phyloP scores from a whole-genome alignment of 1,140 invertebrate species.

The Drosophila erecta region DNA sequence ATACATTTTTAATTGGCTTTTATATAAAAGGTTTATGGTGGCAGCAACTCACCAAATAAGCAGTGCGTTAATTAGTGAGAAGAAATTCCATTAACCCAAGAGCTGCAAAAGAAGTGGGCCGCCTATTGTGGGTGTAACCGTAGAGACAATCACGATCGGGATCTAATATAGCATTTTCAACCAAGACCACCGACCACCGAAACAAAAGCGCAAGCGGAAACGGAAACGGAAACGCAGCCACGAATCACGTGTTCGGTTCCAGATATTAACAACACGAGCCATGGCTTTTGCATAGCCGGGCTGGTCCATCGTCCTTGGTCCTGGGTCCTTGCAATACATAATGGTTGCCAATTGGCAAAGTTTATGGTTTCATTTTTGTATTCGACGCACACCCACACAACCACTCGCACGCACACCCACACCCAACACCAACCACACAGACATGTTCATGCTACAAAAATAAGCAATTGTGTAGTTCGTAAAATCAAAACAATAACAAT shows the following conservation, averaged over 20 bases:
- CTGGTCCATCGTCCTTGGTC: not conserved
- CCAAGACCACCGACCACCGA: not conserved
- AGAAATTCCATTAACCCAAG: not conserved
- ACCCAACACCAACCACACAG: not conserved
- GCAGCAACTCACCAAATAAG: not conserved
- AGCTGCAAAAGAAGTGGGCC: too few relatives aligned
- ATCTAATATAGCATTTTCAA: not conserved
- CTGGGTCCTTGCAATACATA: conserved; percentile 44
- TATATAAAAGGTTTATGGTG: not conserved
- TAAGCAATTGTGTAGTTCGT: not conserved
- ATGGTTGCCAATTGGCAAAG: conserved; percentile 60
- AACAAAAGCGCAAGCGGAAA: conserved; percentile 21
- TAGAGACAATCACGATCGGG: not conserved
- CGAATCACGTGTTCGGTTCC: conserved; percentile 41
- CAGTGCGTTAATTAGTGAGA: not conserved
- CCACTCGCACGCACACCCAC: conserved; percentile 6
- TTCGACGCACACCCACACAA: conserved; percentile 29
- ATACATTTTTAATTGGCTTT: not conserved
- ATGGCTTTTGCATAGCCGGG: conserved; percentile 40
- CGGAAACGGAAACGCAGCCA: conserved; percentile 50
- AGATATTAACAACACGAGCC: conserved; percentile 38
- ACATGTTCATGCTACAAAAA: conserved; percentile 7
- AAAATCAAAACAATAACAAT: not conserved
- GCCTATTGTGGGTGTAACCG: too few relatives aligned
- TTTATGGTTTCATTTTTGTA: conserved; percentile 68